Evolutionary conservation across 2,113 vertebrate genomes (phyloP).

Genomic region (Eulacestoma nigropectus): DNA sequence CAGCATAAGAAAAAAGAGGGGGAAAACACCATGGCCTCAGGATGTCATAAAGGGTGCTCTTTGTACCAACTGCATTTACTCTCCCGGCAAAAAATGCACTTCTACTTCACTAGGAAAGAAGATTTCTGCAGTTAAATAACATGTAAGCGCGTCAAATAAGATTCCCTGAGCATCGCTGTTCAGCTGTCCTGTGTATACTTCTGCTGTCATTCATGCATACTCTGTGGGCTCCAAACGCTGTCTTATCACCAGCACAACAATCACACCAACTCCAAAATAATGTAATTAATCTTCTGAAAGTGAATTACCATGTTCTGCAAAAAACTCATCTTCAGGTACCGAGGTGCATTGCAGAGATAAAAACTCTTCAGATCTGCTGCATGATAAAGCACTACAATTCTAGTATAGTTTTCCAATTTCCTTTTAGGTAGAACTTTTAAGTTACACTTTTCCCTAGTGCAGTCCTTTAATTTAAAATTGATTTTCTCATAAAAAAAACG

Average conservation of each 20-base stretch:
- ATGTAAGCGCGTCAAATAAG: neutral
- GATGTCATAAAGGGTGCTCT: neutral
- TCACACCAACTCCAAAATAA: neutral
- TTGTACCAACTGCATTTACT: neutral
- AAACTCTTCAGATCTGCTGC: neutral
- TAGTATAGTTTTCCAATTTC: neutral
- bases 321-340: neutral
- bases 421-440: neutral
- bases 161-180: neutral
- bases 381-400: neutral
- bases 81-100: neutral
- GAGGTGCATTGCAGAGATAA: neutral
- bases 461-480: constrained; percentile 48
- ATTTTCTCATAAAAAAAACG: constrained; percentile 46
- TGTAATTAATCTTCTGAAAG: neutral
- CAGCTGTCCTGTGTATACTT: neutral
- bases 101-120: neutral
- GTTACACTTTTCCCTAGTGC: neutral
- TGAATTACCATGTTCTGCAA: neutral
- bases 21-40: neutral
- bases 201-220: neutral
- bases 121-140: neutral
- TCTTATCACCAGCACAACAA: neutral
- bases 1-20: neutral
- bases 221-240: neutral